These are phyloP conservation scores for Conistra vaccinii DNA, from an alignment of 2,888 invertebrate species.

Conservation along the genomic window DNA sequence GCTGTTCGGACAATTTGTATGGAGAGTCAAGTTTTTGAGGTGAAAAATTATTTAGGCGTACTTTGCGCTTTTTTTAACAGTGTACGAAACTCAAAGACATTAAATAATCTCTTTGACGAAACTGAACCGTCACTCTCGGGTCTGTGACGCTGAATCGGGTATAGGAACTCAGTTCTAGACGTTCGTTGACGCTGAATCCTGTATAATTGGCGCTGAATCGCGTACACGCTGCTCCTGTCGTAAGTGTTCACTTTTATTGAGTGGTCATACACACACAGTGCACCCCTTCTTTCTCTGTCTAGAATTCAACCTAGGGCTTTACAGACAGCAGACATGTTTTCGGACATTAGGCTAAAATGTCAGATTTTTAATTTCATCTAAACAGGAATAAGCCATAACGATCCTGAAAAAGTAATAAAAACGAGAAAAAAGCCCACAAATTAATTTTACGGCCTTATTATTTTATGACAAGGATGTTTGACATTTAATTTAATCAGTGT, in stretches of 20 bases:
- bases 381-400: slow-evolving; percentile 12
- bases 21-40: background rate
- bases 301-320: background rate
- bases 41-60: background rate
- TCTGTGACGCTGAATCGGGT: no score
- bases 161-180: no score
- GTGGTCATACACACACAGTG: background rate
- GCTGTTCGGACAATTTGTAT: background rate
- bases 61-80: no score
- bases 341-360: background rate
- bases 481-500: slow-evolving; percentile 65
- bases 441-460: slow-evolving; percentile 59
- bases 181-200: no score
- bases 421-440: slow-evolving; percentile 51
- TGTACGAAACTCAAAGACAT: no score
- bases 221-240: no score
- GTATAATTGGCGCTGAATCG: no score
- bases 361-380: slow-evolving; percentile 15
- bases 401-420: slow-evolving; percentile 48
- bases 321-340: background rate
- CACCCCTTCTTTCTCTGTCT: background rate
- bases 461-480: slow-evolving; percentile 62
- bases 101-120: no score
- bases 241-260: background rate
- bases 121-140: no score